Evolutionary conservation across 2,113 vertebrate genomes (phyloP).

Genomic region (Cavia aperea): DNA sequence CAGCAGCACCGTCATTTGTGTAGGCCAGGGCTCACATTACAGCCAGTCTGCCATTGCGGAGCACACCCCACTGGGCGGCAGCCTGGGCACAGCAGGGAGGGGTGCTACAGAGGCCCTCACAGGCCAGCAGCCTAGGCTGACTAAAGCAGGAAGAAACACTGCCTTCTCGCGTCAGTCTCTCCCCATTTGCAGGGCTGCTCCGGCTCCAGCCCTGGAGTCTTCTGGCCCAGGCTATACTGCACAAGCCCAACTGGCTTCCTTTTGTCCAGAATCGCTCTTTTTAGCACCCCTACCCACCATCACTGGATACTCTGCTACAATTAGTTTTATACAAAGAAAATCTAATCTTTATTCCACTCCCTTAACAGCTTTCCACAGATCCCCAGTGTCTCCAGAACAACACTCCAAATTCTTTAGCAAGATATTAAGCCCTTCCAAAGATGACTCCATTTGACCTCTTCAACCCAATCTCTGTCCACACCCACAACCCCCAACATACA

Average conservation of each 20-base stretch:
- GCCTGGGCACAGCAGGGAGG: conserved; percentile 59
- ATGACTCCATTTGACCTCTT: conserved; percentile 14
- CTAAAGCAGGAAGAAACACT: not conserved
- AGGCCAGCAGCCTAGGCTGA: not conserved
- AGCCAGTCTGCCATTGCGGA: conserved; percentile 52
- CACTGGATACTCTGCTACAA: not conserved
- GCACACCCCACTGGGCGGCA: conserved; percentile 44
- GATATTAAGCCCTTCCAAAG: conserved; percentile 16
- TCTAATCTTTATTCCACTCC: not conserved
- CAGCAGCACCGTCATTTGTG: conserved; percentile 37
- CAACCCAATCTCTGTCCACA: not conserved
- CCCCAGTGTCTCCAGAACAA: conserved; percentile 9
- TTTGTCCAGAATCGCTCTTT: not conserved
- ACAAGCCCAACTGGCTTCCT: not conserved
- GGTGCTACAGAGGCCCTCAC: not conserved
- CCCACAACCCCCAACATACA: not conserved
- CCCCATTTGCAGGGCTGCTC: not conserved
- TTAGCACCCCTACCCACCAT: not conserved
- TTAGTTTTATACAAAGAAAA: conserved; percentile 26
- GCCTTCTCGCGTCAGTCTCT: not conserved
- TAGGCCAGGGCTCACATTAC: conserved; percentile 62
- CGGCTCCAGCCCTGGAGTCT: not conserved
- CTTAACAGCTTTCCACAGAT: conserved; percentile 19
- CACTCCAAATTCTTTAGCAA: conserved; percentile 22
- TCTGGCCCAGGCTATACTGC: not conserved